These are phyloP conservation scores for Centropus bengalensis DNA, from an alignment of 2,113 vertebrate genomes.

Conservation along the genomic window DNA sequence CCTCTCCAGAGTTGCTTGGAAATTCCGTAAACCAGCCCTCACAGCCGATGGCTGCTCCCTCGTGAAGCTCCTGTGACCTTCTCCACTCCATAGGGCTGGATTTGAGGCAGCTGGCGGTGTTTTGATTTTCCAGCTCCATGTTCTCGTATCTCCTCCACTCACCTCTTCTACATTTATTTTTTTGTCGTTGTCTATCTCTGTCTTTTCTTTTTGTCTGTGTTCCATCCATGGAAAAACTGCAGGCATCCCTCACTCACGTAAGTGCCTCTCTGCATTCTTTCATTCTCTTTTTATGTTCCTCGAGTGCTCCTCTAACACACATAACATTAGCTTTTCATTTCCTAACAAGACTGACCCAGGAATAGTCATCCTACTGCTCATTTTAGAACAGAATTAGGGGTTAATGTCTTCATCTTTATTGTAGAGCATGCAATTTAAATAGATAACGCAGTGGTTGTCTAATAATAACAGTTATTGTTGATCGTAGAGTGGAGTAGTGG, in stretches of 20 bases:
- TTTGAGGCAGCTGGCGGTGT: neutral
- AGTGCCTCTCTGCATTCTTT: constrained; percentile 82
- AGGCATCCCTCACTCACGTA: constrained; percentile 93
- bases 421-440: constrained; percentile 67
- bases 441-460: constrained; percentile 25
- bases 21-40: neutral
- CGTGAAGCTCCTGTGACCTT: neutral
- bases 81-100: neutral
- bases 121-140: constrained; percentile 60
- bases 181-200: constrained; percentile 66
- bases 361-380: neutral
- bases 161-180: constrained; percentile 77
- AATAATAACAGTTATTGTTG: neutral
- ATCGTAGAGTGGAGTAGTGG: neutral
- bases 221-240: constrained; percentile 86
- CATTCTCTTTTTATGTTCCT: constrained; percentile 35
- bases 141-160: constrained; percentile 51
- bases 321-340: constrained; percentile 56
- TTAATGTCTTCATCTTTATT: constrained; percentile 37
- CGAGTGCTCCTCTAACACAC: constrained; percentile 60
- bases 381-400: constrained; percentile 39
- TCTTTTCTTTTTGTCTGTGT: constrained; percentile 81
- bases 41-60: neutral
- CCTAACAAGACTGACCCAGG: constrained; percentile 77
- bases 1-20: neutral